Conservation (phyloP, 2,888 invertebrate genomes). For the Elgonia sp. region DNA sequence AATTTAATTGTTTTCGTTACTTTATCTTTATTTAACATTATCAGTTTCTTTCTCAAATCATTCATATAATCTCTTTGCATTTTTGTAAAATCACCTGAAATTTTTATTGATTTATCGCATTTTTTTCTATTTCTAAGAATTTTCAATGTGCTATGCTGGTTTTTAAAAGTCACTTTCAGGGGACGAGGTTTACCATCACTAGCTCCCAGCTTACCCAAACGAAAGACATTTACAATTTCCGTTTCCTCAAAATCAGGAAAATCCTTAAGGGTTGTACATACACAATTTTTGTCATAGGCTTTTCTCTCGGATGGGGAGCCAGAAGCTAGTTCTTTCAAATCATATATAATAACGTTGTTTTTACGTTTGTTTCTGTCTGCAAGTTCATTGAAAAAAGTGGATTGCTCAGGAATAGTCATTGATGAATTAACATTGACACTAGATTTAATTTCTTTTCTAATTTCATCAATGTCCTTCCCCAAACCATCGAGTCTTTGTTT, state of each 20-base stretch:
- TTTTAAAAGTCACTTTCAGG: background rate
- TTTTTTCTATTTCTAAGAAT: background rate
- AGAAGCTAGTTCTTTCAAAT: too few species aligned
- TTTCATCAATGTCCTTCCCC: background rate
- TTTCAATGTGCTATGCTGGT: background rate
- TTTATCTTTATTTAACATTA: background rate
- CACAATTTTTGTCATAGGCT: too few species aligned
- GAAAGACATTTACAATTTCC: too few species aligned
- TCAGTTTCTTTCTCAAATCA: background rate
- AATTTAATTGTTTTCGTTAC: constrained; percentile 3
- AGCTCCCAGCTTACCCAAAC: too few species aligned
- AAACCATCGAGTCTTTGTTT: background rate
- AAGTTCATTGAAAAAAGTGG: too few species aligned
- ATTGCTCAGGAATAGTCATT: too few species aligned
- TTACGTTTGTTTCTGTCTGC: too few species aligned
- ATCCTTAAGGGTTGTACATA: background rate
- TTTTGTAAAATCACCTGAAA: too few species aligned
- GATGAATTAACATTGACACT: too few species aligned
- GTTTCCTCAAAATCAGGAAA: background rate
- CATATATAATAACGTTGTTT: too few species aligned
- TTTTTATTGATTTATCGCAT: background rate
- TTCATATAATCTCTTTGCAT: constrained; percentile 1
- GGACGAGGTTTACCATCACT: background rate
- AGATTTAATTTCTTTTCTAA: background rate
- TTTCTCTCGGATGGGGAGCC: too few species aligned